Percentiles rank a stretch among this genome's conserved stretches.
phyloP scores from a whole-genome alignment of 1,140 invertebrate species.

The Vanessa tameamea region DNA sequence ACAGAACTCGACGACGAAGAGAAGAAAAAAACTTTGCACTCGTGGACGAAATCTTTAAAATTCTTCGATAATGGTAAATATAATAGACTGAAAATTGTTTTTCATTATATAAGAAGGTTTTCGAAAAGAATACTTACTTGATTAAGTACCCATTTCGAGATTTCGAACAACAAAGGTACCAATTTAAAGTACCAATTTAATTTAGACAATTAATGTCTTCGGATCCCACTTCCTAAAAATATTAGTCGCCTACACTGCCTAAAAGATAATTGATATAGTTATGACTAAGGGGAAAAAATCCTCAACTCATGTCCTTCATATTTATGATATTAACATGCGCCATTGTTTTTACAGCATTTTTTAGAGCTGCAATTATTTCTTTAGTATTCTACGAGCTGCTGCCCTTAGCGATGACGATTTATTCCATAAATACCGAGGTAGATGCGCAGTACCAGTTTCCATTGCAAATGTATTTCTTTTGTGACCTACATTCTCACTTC shows the following conservation, averaged over 20 bases:
- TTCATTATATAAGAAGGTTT: neutral
- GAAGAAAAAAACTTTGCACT: slow-evolving; percentile 21
- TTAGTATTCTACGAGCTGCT: slow-evolving; percentile 26
- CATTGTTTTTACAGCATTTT: slow-evolving; percentile 34
- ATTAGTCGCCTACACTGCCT: too few relatives aligned
- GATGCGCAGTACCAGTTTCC: slow-evolving; percentile 31
- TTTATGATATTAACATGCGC: neutral
- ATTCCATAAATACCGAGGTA: slow-evolving; percentile 6
- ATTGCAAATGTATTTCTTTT: slow-evolving; percentile 34
- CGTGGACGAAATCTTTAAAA: slow-evolving; percentile 30
- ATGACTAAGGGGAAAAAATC: too few relatives aligned
- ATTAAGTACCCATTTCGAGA: too few relatives aligned
- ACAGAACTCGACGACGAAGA: slow-evolving; percentile 14
- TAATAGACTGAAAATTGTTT: neutral
- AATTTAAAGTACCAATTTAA: too few relatives aligned
- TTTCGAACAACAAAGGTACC: too few relatives aligned
- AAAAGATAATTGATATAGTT: too few relatives aligned
- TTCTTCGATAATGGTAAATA: slow-evolving; percentile 32
- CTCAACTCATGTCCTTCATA: too few relatives aligned
- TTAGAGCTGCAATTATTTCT: slow-evolving; percentile 23
- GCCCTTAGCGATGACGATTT: slow-evolving; percentile 34
- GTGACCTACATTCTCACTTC: slow-evolving; percentile 25
- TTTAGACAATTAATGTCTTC: too few relatives aligned
- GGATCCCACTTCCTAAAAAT: too few relatives aligned
- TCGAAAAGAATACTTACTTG: too few relatives aligned